phyloP scores from a whole-genome alignment of 2,888 invertebrate species.

The Parapristionchus giblindavisi region DNA sequence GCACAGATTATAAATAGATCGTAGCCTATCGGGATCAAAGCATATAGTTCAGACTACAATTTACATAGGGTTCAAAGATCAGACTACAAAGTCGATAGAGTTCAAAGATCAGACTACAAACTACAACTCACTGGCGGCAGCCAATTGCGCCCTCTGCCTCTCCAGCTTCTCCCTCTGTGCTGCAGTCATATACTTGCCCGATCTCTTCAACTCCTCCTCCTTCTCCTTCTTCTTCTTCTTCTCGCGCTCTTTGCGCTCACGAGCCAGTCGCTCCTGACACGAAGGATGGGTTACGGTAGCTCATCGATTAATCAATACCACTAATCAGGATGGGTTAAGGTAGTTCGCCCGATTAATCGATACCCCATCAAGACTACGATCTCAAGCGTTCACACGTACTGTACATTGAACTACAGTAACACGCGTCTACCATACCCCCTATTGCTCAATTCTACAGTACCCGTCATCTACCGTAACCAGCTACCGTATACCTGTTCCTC shows the following conservation, averaged over 20 bases:
- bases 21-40: too few species aligned
- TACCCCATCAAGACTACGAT: too few species aligned
- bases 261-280: constrained; percentile 38
- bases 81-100: too few species aligned
- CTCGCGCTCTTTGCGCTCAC: constrained; percentile 79
- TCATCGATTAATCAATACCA: not conserved
- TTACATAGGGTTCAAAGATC: too few species aligned
- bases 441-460: constrained; percentile 14
- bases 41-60: too few species aligned
- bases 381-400: not conserved
- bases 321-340: too few species aligned
- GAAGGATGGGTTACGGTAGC: not conserved
- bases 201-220: constrained; percentile 88
- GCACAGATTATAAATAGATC: too few species aligned
- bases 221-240: constrained; percentile 89
- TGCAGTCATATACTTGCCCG: constrained; percentile 90
- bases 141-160: constrained; percentile 79
- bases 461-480: constrained; percentile 29
- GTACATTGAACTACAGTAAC: constrained; percentile 1
- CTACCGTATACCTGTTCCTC: constrained; percentile 52
- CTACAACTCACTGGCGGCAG: constrained; percentile 44
- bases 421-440: not conserved
- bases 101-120: constrained; percentile 43
- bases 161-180: constrained; percentile 88
- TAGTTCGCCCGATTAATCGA: not conserved